These are phyloP conservation scores for Campopleginae sp. DNA, from an alignment of 2,888 invertebrate species.

Conservation along the genomic window DNA sequence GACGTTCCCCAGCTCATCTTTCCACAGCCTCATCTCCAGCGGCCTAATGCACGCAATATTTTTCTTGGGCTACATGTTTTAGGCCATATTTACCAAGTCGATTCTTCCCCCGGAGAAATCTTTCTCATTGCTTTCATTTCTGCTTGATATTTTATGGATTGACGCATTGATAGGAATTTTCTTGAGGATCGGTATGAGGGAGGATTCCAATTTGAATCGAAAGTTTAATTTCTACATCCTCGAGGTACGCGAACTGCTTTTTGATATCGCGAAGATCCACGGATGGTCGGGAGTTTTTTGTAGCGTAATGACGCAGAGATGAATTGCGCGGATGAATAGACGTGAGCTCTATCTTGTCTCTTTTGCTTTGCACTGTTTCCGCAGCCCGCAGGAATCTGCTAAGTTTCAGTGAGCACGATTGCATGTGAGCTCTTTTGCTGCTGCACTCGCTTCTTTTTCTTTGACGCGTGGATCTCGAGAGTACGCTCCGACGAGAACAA, in stretches of 20 bases:
- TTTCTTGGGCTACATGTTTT: not conserved
- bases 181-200: not conserved
- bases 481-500: constrained; percentile 35
- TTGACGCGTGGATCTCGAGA: constrained; percentile 15
- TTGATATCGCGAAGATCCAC: not conserved
- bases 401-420: not conserved
- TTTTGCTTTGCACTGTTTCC: constrained; percentile 1
- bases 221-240: not conserved
- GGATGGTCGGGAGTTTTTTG: not conserved
- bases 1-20: constrained; percentile 7
- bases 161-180: not conserved
- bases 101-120: not conserved
- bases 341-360: constrained; percentile 1
- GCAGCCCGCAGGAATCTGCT: constrained; percentile 16
- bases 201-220: not conserved
- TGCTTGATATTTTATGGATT: not conserved
- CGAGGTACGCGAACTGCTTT: not conserved
- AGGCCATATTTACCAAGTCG: not conserved
- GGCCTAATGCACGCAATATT: not conserved
- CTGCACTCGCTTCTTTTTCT: constrained; percentile 13
- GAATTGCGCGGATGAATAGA: constrained; percentile 2
- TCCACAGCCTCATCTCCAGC: not conserved
- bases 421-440: constrained; percentile 6
- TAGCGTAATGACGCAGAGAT: not conserved
- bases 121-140: not conserved